Conservation (phyloP, 2,797 vertebrate species). For the Poecilia gillii region DNA sequence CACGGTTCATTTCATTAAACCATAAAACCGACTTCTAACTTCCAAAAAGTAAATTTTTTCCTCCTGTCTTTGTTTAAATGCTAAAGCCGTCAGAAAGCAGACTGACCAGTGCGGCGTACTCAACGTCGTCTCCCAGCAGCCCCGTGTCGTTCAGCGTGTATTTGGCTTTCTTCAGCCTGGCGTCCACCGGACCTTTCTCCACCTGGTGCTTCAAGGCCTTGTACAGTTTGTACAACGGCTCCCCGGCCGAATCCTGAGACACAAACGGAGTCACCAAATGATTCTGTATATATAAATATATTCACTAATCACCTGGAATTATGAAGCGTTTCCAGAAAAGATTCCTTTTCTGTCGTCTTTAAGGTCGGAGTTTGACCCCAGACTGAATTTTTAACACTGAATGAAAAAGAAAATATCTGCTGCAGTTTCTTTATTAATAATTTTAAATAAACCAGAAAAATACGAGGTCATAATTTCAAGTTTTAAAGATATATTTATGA, state of each 20-base stretch:
- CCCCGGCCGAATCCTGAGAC: constrained; percentile 91
- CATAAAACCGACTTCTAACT: too few species aligned
- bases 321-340: too few species aligned
- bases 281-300: background rate
- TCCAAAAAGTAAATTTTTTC: too few species aligned
- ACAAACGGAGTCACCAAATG: too few species aligned
- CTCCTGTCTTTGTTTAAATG: background rate
- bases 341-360: too few species aligned
- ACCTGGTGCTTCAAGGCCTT: constrained; percentile 97
- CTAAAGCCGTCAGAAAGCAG: background rate
- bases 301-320: background rate
- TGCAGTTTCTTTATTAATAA: too few species aligned
- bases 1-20: background rate
- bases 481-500: too few species aligned
- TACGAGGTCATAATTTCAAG: too few species aligned
- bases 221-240: constrained; percentile 95
- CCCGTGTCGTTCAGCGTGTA: constrained; percentile 97
- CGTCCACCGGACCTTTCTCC: constrained; percentile 96
- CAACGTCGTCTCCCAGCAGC: constrained; percentile 94
- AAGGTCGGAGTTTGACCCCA: too few species aligned
- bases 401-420: too few species aligned
- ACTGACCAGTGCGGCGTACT: constrained; percentile 91
- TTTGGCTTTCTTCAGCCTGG: constrained; percentile 93
- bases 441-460: too few species aligned
- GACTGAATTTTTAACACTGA: too few species aligned